Evolutionary conservation across 2,888 invertebrate species (phyloP), one percentile per base, ranked within the genome.

Genomic region (Iselma pallidipennis): DNA sequence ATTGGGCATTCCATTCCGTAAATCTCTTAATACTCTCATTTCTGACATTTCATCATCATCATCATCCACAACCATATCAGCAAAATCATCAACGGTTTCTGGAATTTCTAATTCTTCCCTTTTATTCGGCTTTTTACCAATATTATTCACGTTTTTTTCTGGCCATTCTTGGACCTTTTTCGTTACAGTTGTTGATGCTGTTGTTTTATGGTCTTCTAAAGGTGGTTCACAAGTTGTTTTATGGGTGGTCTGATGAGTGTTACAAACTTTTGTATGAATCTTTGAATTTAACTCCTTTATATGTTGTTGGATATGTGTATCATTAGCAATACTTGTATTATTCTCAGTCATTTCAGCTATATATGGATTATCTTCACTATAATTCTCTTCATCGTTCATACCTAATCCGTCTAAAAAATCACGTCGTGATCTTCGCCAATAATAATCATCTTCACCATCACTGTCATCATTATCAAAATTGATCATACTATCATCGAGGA

Each of bases 321-420:
- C 59, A 25, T 63, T 52, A 10, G 29, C n/a, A 5, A 59, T n/a
- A 33, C 49, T 53, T 21, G 59, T 63, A 28, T 59, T 59, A 9
- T 63, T 56, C 1, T 33, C 52, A 1, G 9, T 48, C 28, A 63
- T 23, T n/a, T 49, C 53, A 19, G 49, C 48, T 45, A 12, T 50
- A 49, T 61, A 59, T 16, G 59, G 49, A 52, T 65, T 66, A 49
- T 73, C 72, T 63, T 74, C 71, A 2, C 60, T 54, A 60, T 71
- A 74, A 49, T 72, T 72, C 28, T 74, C 71, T 53, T 73, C 73
- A 19, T 69, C 69, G 1, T 62, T 63, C 69, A 71, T 69, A n/a
- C 68, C 69, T 4, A 72, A 56, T 10, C 65, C 50, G 53, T 69
- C 66, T 2, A 65, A 55, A 45, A 70, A 57, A 59, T 57, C 60